These are phyloP conservation scores for Sanderia malayensis DNA, from an alignment of 30 jellyfish, hydroid and myxozoan genomes.

Conservation along the genomic window DNA sequence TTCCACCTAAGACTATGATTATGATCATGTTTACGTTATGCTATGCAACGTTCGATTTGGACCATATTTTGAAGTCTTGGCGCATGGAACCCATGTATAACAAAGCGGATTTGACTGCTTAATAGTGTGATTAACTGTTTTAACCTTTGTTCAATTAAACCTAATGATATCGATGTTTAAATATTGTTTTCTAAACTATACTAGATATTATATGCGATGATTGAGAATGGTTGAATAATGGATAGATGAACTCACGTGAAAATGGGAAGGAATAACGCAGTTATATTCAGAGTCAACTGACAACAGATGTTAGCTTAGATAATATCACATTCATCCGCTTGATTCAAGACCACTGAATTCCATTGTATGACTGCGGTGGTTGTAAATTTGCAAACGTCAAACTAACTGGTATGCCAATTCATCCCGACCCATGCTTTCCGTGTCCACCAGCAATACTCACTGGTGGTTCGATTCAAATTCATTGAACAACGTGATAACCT, in stretches of 20 bases:
- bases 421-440: conserved; percentile 9
- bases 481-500: conserved; percentile 6
- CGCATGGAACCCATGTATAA: no score
- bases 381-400: background rate
- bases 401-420: conserved; percentile 48
- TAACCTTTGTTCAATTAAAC: no score
- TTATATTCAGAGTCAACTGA: background rate
- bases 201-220: no score
- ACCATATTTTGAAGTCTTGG: no score
- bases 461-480: conserved; percentile 37
- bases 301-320: background rate
- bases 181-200: no score
- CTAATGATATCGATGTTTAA: no score
- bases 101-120: no score
- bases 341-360: background rate
- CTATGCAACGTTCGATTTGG: no score
- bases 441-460: conserved; percentile 9
- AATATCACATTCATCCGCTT: background rate
- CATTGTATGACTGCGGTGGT: background rate
- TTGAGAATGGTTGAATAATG: no score
- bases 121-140: no score
- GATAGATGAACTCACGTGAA: background rate
- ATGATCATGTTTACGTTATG: no score
- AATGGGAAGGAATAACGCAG: background rate
- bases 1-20: no score